Evolutionary conservation across 1,140 invertebrate genomes (phyloP), one percentile per base, ranked within the genome.

Genomic region (Coptotermes formosanus): DNA sequence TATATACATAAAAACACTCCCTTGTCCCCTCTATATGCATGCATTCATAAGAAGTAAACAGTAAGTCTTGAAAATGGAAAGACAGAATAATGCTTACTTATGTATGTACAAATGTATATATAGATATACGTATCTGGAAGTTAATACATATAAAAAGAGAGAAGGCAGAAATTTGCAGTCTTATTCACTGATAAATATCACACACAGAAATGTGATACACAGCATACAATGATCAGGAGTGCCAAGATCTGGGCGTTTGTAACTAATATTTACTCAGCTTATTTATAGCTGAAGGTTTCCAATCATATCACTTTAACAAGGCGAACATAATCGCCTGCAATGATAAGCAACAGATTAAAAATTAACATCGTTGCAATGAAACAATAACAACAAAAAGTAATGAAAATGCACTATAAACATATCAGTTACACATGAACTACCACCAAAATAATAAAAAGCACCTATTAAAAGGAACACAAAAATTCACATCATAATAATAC

Each of bases 121-220:
- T 75, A 75, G 30, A 30, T 75, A 75, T 75, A n/a, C 30, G 30
- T 75, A 75, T 75, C 25, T 30, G 64, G 64, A 75, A 75, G 64
- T 75, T 30, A 75, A 75, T 75, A 75, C 59, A 75, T 75, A 84
- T 52, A 84, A 52, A 83, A 84, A 84, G 83, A 84, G 48, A 84
- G 83, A 84, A 84, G 83, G 83, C 83, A 84, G 83, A 84, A 25
- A 38, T 55, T n/a, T 84, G 83, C 83, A 84, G 83, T 84, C 83
- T 84, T 84, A 84, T 84, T 75, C 64, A 84, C 55, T 84, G n/a
- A 84, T 84, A 59, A 84, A 52, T 84, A 84, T 84, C 83, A 84
- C 83, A 55, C 38, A 45, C 0, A 84, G 64, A 75, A 75, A 75
- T 75, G 64, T 75, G 25, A 75, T 75, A 25, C 64, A 75, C n/a